phyloP scores from a whole-genome alignment of 2,888 invertebrate genomes.

The Pedicia rivosa region DNA sequence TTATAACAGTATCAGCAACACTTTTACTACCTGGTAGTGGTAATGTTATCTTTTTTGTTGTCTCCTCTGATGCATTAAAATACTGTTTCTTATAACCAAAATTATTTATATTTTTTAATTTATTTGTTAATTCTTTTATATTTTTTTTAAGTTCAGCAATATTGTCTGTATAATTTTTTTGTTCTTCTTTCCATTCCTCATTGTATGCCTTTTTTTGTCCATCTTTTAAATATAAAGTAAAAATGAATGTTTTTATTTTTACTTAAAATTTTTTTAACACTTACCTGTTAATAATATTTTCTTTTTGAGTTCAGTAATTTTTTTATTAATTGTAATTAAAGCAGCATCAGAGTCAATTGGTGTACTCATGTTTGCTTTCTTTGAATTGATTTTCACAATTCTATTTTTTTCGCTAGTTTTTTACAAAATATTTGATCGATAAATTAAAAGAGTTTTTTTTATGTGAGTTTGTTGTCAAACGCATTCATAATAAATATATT shows the following conservation, averaged over 20 bases:
- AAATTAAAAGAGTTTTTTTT: too few species aligned
- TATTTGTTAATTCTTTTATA: constrained; percentile 43
- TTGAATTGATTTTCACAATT: too few species aligned
- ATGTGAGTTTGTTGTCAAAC: too few species aligned
- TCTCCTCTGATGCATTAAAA: constrained; percentile 17
- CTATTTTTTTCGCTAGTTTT: too few species aligned
- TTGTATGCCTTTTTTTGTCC: constrained; percentile 71
- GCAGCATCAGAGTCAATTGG: neutral
- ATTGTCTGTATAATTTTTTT: constrained; percentile 51
- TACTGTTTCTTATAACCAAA: constrained; percentile 23
- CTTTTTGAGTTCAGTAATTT: constrained; percentile 73
- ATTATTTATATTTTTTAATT: constrained; percentile 32
- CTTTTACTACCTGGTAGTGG: constrained; percentile 34
- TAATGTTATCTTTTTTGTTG: constrained; percentile 26
- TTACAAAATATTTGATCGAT: too few species aligned
- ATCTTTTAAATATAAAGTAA: constrained; percentile 35
- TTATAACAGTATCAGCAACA: constrained; percentile 33
- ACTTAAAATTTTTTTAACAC: constrained; percentile 9
- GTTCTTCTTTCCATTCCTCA: constrained; percentile 63
- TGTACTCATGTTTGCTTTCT: constrained; percentile 1
- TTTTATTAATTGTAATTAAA: constrained; percentile 36
- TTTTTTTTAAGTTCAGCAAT: constrained; percentile 58
- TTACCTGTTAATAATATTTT: constrained; percentile 70
- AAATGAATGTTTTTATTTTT: constrained; percentile 6
- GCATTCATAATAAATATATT: too few species aligned